A percentile compares a stretch with the other conserved stretches of the same genome.
Evolutionary conservation across 2,113 vertebrate genomes (phyloP).

Genomic region (Halcyon malimbica): DNA sequence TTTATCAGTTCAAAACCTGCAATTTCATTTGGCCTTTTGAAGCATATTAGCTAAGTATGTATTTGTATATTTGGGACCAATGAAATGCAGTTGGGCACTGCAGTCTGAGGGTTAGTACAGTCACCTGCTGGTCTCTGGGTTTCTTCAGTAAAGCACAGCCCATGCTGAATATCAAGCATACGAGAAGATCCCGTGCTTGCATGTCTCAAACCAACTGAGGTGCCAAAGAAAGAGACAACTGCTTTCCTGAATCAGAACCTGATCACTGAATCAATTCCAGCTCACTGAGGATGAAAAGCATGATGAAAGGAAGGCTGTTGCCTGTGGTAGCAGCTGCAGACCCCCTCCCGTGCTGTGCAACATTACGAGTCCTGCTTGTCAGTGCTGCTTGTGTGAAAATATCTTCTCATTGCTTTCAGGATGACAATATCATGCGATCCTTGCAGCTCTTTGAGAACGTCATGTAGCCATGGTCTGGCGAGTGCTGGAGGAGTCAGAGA

Average conservation of each 20-base stretch:
- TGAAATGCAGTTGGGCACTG: background rate
- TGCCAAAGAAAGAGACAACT: background rate
- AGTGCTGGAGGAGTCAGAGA: conserved; percentile 48
- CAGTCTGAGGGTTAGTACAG: background rate
- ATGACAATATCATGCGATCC: conserved; percentile 97
- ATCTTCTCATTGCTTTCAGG: conserved; percentile 74
- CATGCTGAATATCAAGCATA: background rate
- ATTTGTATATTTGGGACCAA: background rate
- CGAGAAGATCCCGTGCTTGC: background rate
- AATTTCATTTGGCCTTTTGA: background rate
- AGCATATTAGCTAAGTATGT: background rate
- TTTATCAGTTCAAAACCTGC: background rate
- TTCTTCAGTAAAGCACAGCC: background rate
- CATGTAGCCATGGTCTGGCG: conserved; percentile 76
- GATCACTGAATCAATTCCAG: background rate
- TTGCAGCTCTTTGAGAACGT: conserved; percentile 98
- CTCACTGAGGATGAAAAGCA: background rate
- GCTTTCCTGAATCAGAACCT: background rate
- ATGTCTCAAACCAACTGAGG: background rate
- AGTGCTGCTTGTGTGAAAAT: background rate
- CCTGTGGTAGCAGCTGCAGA: background rate
- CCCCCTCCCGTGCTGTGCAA: background rate
- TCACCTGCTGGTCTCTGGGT: background rate
- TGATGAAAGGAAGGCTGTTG: background rate
- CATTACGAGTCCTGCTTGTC: background rate